Evolutionary conservation across 64 coral and sea anemone species (phyloP), one percentile per base, ranked within the genome.

Genomic region (Pachyseris speciosa): DNA sequence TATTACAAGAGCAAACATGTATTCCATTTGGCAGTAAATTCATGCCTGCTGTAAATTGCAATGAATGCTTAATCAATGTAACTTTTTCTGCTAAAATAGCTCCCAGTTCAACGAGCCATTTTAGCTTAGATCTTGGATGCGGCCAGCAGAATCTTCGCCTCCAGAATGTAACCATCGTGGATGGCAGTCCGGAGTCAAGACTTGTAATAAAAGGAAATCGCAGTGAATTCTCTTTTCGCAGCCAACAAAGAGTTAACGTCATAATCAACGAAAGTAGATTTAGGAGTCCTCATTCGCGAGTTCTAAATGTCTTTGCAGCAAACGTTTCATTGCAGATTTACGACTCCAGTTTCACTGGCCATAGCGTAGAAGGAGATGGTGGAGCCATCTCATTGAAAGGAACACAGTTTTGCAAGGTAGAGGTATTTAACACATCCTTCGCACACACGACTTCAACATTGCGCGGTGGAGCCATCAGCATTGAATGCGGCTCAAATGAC

Each of bases 251-350:
- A n/a, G 68, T 43, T 0, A 74, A 45, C 25, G 41, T 36, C 22
- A 3, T 44, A 25, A 43, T 39, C 13, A 40, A 66, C 25, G 3
- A 65, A 8, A 59, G 77, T 22, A 27, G 6, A 5, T 55, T 70
- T 32, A 67, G 4, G 31, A 7, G 34, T 49, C 50, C 43, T 0
- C 1, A 81, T 28, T 34, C 77, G 17, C 26, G 89, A 59, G 16
- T 37, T 6, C 20, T 80, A 32, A 83, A 64, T 45, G 11, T 92
- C 13, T 55, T 0, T 1, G 69, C 66, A 32, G 10, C 16, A 28
- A 85, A 85, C 6, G 33, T 59, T 39, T 47, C 69, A 31, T 69
- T 91, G 25, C 36, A 43, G 17, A 74, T 91, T 7, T 29, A 31
- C 43, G 17, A 57, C 33, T 84, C 78, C 34, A 28, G 25, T n/a